These are phyloP conservation scores for Tachystola acroxantha DNA, from an alignment of 2,888 invertebrate genomes.

Conservation along the genomic window DNA sequence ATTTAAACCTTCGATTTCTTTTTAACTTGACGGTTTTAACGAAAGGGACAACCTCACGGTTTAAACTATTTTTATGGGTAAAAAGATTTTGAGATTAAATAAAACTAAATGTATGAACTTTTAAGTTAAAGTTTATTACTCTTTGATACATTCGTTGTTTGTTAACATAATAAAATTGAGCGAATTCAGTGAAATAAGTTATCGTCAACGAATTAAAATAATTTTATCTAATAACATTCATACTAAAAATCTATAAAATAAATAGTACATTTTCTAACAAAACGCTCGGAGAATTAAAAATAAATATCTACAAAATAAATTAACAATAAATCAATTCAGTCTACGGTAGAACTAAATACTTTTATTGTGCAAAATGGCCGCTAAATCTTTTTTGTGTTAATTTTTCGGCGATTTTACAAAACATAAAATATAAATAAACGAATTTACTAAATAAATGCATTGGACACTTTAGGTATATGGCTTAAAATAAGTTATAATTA, in stretches of 20 bases:
- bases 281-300: conserved; percentile 25
- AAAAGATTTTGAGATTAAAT: too few relatives aligned
- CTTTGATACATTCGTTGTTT: conserved; percentile 42
- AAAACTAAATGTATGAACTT: too few relatives aligned
- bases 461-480: too few relatives aligned
- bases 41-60: too few relatives aligned
- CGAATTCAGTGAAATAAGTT: conserved; percentile 15
- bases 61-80: too few relatives aligned
- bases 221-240: conserved; percentile 1
- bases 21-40: too few relatives aligned
- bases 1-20: too few relatives aligned
- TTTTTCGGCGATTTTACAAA: conserved; percentile 61
- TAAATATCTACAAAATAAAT: conserved; percentile 47
- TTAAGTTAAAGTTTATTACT: conserved; percentile 11
- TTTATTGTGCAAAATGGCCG: conserved; percentile 52
- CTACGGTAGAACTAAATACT: conserved; percentile 17
- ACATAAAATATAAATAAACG: conserved; percentile 6
- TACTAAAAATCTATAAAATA: conserved; percentile 1
- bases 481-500: too few relatives aligned
- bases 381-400: conserved; percentile 31
- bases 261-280: conserved; percentile 8
- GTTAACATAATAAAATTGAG: conserved; percentile 19
- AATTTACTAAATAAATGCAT: conserved; percentile 9
- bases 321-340: conserved; percentile 65
- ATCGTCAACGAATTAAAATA: conserved; percentile 9